phyloP scores from a whole-genome alignment of 2,888 invertebrate species.

The Pecten maximus region DNA sequence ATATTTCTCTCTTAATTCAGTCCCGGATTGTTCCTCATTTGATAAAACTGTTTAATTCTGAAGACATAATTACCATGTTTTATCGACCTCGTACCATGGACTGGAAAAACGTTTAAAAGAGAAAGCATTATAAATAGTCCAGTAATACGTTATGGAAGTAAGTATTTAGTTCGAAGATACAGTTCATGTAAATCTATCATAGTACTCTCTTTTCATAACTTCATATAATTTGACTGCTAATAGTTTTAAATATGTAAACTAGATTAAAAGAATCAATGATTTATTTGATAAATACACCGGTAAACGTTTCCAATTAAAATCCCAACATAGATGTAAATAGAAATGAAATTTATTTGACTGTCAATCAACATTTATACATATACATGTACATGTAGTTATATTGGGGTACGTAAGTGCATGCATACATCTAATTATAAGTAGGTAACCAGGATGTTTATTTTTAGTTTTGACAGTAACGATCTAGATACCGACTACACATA shows the following conservation, averaged over 20 bases:
- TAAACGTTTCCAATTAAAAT: neutral
- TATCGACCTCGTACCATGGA: neutral
- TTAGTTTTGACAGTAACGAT: neutral
- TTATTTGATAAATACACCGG: neutral
- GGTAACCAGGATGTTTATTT: neutral
- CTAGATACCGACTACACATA: neutral
- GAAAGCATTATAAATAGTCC: neutral
- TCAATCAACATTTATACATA: neutral
- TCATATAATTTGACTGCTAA: neutral
- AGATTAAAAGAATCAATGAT: neutral
- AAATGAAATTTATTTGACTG: neutral
- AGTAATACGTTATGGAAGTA: constrained; percentile 2
- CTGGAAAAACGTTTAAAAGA: neutral
- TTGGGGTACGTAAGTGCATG: neutral
- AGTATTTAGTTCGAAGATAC: neutral
- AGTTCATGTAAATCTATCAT: neutral
- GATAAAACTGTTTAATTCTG: neutral
- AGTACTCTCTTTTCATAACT: neutral
- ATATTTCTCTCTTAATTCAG: neutral
- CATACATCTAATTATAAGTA: neutral
- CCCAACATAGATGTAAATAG: neutral
- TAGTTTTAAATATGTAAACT: neutral
- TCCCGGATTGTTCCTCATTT: neutral
- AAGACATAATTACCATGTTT: neutral
- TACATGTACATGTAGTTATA: neutral